Percentiles rank a stretch among this genome's conserved stretches.
These are phyloP conservation scores for Pecten maximus DNA, from an alignment of 2,888 invertebrate genomes.

Conservation along the genomic window DNA sequence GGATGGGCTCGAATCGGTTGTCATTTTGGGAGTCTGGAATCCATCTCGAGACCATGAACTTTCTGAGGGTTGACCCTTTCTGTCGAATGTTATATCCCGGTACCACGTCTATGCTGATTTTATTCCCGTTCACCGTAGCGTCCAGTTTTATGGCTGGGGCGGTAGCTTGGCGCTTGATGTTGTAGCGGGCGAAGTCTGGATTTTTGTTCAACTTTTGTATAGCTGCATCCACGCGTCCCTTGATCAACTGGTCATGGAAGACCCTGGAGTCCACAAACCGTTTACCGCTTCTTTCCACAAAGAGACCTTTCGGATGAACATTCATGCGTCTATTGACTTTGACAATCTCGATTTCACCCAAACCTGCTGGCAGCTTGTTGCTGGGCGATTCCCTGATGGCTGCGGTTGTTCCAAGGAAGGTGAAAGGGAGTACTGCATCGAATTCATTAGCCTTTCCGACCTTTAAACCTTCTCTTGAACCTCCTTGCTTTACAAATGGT, in stretches of 20 bases:
- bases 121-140: neutral
- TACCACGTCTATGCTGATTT: neutral
- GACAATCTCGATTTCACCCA: neutral
- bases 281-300: neutral
- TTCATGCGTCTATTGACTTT: neutral
- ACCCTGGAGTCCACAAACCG: neutral
- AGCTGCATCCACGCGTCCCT: neutral
- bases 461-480: neutral
- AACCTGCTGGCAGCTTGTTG: neutral
- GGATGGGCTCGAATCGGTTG: neutral
- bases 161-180: neutral
- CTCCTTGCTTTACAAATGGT: neutral
- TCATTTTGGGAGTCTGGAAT: neutral
- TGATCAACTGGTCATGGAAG: neutral
- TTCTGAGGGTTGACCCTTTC: neutral
- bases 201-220: neutral
- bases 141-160: neutral
- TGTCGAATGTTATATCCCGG: neutral
- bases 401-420: neutral
- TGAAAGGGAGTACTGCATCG: neutral
- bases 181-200: neutral
- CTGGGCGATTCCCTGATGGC: neutral
- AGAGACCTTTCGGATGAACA: neutral
- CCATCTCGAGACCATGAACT: neutral
- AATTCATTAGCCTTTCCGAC: neutral